Conservation (phyloP, 2,888 invertebrate species). For the Dolichopus griseipennis region DNA sequence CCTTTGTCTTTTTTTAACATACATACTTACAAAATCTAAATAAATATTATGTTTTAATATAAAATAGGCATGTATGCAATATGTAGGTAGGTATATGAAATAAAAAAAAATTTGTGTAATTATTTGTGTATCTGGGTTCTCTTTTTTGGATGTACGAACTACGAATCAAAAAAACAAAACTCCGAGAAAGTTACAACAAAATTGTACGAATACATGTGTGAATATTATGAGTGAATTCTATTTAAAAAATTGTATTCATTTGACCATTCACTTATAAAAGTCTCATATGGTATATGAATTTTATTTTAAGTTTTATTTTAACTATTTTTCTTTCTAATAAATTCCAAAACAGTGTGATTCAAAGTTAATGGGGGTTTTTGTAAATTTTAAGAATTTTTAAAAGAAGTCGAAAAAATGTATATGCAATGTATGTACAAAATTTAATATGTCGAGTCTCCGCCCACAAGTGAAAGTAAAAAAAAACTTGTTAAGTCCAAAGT, state of each 20-base stretch:
- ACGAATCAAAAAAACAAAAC: no score
- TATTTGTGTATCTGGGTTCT: not conserved
- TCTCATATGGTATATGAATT: constrained; percentile 1
- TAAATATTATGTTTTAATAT: not conserved
- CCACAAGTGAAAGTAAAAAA: no score
- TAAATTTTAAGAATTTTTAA: no score
- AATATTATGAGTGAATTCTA: not conserved
- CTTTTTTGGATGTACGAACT: not conserved
- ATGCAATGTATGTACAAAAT: no score
- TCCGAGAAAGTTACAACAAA: no score
- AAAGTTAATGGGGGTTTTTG: not conserved
- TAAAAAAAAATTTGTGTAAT: no score
- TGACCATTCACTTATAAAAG: constrained; percentile 6
- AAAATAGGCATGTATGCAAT: not conserved
- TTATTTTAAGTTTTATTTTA: not conserved
- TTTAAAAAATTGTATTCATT: not conserved
- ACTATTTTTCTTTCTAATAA: no score
- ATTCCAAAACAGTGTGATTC: no score
- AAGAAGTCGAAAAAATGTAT: no score
- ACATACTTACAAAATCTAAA: no score
- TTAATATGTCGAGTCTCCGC: no score
- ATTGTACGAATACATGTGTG: not conserved
- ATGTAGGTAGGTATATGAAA: not conserved
- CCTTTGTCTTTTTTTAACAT: not conserved
- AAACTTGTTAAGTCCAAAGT: no score